phyloP scores from a whole-genome alignment of 2,797 vertebrate species.

The Geotrypetes seraphini region DNA sequence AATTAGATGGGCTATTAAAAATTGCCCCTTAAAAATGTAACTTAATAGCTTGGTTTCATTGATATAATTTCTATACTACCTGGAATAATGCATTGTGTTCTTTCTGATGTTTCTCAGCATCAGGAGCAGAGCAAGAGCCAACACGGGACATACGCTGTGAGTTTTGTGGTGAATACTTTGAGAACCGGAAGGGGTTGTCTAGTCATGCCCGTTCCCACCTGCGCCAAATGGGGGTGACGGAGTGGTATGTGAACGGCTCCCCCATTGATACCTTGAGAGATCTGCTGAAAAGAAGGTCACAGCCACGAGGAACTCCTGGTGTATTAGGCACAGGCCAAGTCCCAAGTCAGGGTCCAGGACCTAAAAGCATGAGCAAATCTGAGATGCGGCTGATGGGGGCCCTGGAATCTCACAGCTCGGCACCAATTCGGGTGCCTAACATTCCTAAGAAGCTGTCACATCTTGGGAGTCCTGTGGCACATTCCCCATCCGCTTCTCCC shows the following conservation, averaged over 20 bases:
- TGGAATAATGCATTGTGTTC: no score
- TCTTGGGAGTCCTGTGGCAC: slow-evolving; percentile 39
- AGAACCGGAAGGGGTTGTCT: slow-evolving; percentile 82
- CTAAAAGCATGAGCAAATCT: slow-evolving; percentile 39
- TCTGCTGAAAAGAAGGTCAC: slow-evolving; percentile 73
- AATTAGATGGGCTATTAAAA: no score
- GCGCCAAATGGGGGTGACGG: slow-evolving; percentile 74
- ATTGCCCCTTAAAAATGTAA: no score
- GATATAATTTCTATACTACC: no score
- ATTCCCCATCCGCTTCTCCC: slow-evolving; percentile 50
- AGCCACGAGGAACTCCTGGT: slow-evolving; percentile 66
- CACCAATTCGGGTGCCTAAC: slow-evolving; percentile 34
- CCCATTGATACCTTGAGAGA: slow-evolving; percentile 88
- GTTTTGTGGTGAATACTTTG: slow-evolving; percentile 83
- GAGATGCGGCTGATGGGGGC: slow-evolving; percentile 25
- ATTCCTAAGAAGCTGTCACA: slow-evolving; percentile 45
- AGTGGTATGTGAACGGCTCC: slow-evolving; percentile 77
- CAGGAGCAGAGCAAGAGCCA: slow-evolving; percentile 50
- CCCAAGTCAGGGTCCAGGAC: slow-evolving; percentile 50
- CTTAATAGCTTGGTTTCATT: no score
- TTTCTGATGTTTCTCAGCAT: slow-evolving; percentile 29
- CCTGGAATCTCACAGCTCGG: slow-evolving; percentile 32
- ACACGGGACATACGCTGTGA: slow-evolving; percentile 80
- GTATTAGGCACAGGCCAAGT: slow-evolving; percentile 30
- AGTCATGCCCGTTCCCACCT: slow-evolving; percentile 83